Conservation (phyloP, 2,113 vertebrate species). For the Phrynosoma blainvillii region DNA sequence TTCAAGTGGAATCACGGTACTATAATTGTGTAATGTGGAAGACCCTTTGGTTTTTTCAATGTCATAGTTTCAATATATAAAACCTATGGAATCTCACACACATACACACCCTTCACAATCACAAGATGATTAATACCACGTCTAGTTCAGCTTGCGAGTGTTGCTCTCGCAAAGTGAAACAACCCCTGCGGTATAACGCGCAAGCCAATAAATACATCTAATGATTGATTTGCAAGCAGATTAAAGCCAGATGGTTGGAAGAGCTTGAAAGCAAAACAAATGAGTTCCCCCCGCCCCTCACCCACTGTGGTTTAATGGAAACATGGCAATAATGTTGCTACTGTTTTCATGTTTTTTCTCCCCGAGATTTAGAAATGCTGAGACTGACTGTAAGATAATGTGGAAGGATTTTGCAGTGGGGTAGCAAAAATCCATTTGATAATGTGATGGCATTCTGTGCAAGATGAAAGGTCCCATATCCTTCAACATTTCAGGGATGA, state of each 20-base stretch:
- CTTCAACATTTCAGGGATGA: too few relatives aligned
- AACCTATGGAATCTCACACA: background rate
- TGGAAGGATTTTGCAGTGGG: slow-evolving; percentile 48
- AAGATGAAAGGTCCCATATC: slow-evolving; percentile 39
- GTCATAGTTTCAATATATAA: background rate
- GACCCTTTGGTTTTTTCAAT: background rate
- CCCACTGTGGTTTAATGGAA: slow-evolving; percentile 10
- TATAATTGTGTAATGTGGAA: too few relatives aligned
- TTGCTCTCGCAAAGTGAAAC: background rate
- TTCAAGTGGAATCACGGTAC: too few relatives aligned
- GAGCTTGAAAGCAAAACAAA: slow-evolving; percentile 21
- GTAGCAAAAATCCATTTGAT: slow-evolving; percentile 42
- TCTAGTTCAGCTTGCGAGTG: rapidly evolving
- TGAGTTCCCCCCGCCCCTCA: background rate
- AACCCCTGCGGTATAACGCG: slow-evolving; percentile 11
- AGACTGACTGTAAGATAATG: slow-evolving; percentile 42
- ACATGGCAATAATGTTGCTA: background rate
- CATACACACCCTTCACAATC: background rate
- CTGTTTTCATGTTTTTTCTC: slow-evolving; percentile 17
- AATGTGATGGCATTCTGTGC: slow-evolving; percentile 49
- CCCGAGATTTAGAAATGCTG: slow-evolving; percentile 35
- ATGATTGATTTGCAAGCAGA: slow-evolving; percentile 32
- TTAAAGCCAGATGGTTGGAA: slow-evolving; percentile 25
- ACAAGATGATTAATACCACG: too few relatives aligned
- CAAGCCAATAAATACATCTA: background rate